Base-by-base conservation (phyloP, 2,888 invertebrate species). In the Trypoxylon attenuatum region DNA sequence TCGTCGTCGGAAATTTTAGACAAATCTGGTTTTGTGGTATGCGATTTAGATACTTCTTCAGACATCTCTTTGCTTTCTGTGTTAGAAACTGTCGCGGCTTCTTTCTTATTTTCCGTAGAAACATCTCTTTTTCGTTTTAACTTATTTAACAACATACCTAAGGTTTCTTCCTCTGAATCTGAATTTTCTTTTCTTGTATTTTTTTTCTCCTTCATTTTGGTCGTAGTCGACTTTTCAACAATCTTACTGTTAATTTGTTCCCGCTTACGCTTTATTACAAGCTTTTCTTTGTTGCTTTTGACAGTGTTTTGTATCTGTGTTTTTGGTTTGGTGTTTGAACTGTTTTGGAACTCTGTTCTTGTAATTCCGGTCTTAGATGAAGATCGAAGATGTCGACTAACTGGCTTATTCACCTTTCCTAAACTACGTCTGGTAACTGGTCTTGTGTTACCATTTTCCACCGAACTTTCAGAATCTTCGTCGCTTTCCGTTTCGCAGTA, bases 141-240 rank as follows among this genome's bases (percentile, higher is more conserved):
- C 56, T 86, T 86, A 47, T 88, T 88, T 19, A 91, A 84, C 77
- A 91, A 89, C 55, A 88, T 87, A 16, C 90, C 90, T 50, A 92
- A 78, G 6, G 91, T 91, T 80, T 92, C 92, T 76, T 92, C 92
- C 73, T 92, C 92, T 1, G 91, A 92, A 79, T 91, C 91, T 74
- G 89, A 90, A 39, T 59, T 59, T 63, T 69, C 66, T 8, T 56
- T 51, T 69, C 23, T 77, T 76, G 59, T 76, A 77, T 50, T 82
- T 80, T 69, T 73, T 8, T 42, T 19, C 41, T 47, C 50, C 15
- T 66, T 71, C 25, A 73, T 75, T 29, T 71, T 71, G 2, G 41
- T 22, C 16, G n/a, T 58, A n/a, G 13, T 58, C 1, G 13, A 16
- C 27, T 75, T 76, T 2, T 66, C 61, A 0, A 45, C 13, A 25